Conservation (phyloP, 2,113 vertebrate species). For the Fukomys damarensis region DNA sequence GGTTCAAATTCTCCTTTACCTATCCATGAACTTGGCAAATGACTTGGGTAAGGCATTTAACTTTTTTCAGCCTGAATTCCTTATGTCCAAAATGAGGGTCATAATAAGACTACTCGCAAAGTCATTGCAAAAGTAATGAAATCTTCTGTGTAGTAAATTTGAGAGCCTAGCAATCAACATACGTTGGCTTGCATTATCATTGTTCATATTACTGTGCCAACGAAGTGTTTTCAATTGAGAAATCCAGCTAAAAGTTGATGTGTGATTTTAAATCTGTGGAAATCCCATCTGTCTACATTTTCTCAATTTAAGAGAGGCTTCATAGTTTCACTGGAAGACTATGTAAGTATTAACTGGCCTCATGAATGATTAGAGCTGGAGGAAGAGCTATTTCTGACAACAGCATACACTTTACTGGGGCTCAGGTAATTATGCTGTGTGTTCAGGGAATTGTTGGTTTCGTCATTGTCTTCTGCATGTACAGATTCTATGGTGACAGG, state of each 20-base stretch:
- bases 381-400: neutral
- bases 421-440: neutral
- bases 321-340: neutral
- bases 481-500: neutral
- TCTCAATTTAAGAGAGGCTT: conserved; percentile 40
- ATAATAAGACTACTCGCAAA: neutral
- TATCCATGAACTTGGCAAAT: neutral
- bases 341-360: neutral
- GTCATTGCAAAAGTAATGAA: neutral
- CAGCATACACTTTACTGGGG: neutral
- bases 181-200: neutral
- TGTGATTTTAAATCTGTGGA: conserved; percentile 35
- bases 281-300: conserved; percentile 30
- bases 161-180: neutral
- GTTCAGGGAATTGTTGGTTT: neutral
- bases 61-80: conserved; percentile 6
- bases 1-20: neutral
- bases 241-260: neutral
- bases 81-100: neutral
- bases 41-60: neutral
- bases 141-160: conserved; percentile 1
- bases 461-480: neutral
- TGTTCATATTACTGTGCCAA: neutral
- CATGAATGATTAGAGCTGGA: neutral
- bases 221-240: neutral